Evolutionary conservation across 1,140 invertebrate species (phyloP), one percentile per base, ranked within the genome.

Genomic region (Chrysopa pallens): DNA sequence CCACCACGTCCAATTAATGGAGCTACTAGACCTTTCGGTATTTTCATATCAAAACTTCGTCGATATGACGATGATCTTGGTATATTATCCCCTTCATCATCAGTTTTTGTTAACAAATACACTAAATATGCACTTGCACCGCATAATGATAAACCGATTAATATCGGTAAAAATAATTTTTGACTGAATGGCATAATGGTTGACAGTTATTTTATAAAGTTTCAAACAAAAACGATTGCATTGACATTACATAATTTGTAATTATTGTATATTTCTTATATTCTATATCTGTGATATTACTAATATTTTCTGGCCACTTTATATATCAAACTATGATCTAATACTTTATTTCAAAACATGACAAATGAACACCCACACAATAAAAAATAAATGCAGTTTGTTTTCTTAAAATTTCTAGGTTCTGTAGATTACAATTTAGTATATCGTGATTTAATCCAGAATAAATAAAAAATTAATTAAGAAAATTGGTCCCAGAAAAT

Each of bases 1-100:
- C 82, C 82, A 45, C 62, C 68, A 47, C 76, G 66, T 42, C 82
- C 82, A 59, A 76, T 73, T 29, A 74, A 46, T 29, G 51, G 46
- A 5, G 64, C 61, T 38, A 73, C 61, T 45, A 52, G 51, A 15
- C 64, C 50, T 40, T 59, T 60, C 4, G 67, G 67, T 29, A 76
- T 55, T 51, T 60, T 58, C 6, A 70, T 47, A 52, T 68, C 61
- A 31, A 61, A 35, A 9, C 44, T 48, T 47, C 52, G 56, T 42
- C 52, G 55, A 48, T 52, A 52, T 23, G 51, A 59, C 48, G 33
- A 51, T 46, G 31, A 45, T 49, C 45, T 43, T 47, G 37, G 48
- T 46, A 45, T 39, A 6, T 54, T 46, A 36, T 48, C 48, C 46
- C 58, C 51, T 35, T 55, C 57, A 36, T 58, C 49, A 39, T 59